Conservation (phyloP, 2,888 invertebrate species). For the Endotricha flammealis region DNA sequence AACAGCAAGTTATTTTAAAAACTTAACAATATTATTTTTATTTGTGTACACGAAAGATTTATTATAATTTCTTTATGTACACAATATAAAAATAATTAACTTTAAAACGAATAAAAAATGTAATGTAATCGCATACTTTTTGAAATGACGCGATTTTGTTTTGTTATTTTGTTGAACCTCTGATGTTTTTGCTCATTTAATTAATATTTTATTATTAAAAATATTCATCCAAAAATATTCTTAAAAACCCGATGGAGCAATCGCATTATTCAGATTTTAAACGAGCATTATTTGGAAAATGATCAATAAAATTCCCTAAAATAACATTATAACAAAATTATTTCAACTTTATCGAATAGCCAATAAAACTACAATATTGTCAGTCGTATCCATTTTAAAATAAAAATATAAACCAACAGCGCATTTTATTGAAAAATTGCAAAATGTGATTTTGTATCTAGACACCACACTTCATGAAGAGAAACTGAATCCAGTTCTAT, state of each 20-base stretch:
- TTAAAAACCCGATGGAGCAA: background rate
- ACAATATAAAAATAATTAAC: conserved; percentile 31
- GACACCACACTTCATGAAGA: conserved; percentile 23
- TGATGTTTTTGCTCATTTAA: conserved; percentile 1
- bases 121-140: conserved; percentile 71
- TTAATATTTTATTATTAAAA: no score
- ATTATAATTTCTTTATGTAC: conserved; percentile 11
- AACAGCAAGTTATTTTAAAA: conserved; percentile 70
- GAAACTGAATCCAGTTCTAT: conserved; percentile 70
- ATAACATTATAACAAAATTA: conserved; percentile 53
- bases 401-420: conserved; percentile 55
- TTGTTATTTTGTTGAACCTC: background rate
- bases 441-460: conserved; percentile 32
- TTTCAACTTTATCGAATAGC: conserved; percentile 48
- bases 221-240: background rate
- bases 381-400: conserved; percentile 56
- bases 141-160: conserved; percentile 34
- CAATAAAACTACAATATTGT: conserved; percentile 54
- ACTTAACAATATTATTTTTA: conserved; percentile 57
- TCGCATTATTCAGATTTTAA: background rate
- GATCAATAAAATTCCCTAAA: conserved; percentile 52
- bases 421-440: conserved; percentile 34
- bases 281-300: conserved; percentile 21
- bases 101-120: conserved; percentile 68
- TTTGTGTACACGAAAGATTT: conserved; percentile 15